Evolutionary conservation across 37 sponge, comb jelly and placozoan species (phyloP).

Genomic region (Tethya wilhelma): DNA sequence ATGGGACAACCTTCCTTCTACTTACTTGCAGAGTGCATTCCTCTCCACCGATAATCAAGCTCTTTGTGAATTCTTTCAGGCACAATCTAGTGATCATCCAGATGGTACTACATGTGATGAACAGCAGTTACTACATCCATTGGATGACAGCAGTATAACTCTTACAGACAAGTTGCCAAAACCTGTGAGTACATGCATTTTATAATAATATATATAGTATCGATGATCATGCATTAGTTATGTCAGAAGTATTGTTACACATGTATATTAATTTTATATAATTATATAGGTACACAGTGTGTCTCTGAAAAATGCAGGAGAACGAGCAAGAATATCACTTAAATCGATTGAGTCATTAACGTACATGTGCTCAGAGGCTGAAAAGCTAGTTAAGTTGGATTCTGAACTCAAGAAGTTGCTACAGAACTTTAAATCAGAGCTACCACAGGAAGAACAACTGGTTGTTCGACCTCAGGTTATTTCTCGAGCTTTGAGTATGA

Average conservation of each 20-base stretch:
- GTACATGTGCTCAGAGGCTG: neutral
- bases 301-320: slow-evolving; percentile 6
- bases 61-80: neutral
- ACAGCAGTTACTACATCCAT: neutral
- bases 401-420: neutral
- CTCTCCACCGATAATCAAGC: slow-evolving; percentile 9
- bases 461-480: neutral
- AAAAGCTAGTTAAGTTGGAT: neutral
- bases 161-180: neutral
- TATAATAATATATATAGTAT: slow-evolving; percentile 3
- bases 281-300: neutral
- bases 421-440: neutral
- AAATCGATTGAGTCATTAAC: slow-evolving; percentile 1
- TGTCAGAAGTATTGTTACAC: neutral
- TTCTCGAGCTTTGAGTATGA: neutral
- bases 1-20: slow-evolving; percentile 7
- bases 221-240: neutral
- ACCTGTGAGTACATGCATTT: neutral
- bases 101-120: neutral
- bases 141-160: neutral
- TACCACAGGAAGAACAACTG: slow-evolving; percentile 16
- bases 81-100: neutral
- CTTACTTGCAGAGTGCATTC: slow-evolving; percentile 7
- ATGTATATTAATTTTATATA: neutral
- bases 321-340: slow-evolving; percentile 1